phyloP scores from a whole-genome alignment of 2,113 vertebrate species.

The Eptesicus fuscus region DNA sequence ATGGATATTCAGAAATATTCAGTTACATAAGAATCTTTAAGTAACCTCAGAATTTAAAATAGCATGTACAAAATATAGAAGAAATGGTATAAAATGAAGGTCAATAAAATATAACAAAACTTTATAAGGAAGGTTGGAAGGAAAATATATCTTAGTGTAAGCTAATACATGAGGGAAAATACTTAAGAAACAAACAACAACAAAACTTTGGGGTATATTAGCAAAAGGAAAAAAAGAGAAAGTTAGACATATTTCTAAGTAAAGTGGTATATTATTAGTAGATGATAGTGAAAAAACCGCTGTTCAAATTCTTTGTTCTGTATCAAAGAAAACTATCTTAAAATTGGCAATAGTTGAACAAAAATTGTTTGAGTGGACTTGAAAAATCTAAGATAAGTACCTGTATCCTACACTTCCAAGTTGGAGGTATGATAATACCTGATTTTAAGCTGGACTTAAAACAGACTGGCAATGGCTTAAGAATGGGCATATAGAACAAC shows the following conservation, averaged over 20 bases:
- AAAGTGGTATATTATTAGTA: not conserved
- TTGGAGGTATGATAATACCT: too few relatives aligned
- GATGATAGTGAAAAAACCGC: not conserved
- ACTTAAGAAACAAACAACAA: not conserved
- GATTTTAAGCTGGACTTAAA: too few relatives aligned
- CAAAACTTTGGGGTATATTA: not conserved
- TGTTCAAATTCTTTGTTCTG: not conserved
- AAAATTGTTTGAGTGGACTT: constrained; percentile 12
- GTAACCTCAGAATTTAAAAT: not conserved
- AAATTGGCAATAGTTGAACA: constrained; percentile 17
- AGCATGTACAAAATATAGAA: not conserved
- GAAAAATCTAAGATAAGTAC: not conserved
- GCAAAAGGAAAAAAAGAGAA: not conserved
- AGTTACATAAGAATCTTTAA: not conserved
- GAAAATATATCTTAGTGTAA: not conserved
- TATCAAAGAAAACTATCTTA: constrained; percentile 28
- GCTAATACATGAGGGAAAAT: not conserved
- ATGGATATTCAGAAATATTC: not conserved
- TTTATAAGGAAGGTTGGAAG: not conserved
- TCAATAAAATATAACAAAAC: not conserved
- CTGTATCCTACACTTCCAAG: not conserved
- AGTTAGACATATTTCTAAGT: not conserved
- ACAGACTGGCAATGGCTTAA: too few relatives aligned
- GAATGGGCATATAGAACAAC: too few relatives aligned
- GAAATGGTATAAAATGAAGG: not conserved